These are phyloP conservation scores for Uloborus diversus DNA, from an alignment of 1,140 invertebrate genomes.

Conservation along the genomic window DNA sequence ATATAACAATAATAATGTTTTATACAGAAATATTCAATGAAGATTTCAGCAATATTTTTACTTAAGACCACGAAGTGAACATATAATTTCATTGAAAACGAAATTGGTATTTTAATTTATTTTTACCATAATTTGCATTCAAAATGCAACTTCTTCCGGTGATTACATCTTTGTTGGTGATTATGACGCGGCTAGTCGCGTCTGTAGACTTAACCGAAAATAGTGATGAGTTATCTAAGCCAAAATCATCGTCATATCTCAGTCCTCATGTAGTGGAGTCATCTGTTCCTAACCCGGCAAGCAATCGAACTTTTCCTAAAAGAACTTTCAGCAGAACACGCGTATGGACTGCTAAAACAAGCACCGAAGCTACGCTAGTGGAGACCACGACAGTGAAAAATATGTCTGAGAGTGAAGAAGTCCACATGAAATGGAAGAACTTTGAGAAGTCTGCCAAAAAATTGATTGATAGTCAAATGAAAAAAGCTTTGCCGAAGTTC, in stretches of 20 bases:
- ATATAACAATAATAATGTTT: too few species aligned
- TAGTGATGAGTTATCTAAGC: background rate
- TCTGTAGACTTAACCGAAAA: too few species aligned
- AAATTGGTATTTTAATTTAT: too few species aligned
- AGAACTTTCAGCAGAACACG: background rate
- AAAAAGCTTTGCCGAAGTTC: constrained; percentile 41
- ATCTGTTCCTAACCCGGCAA: background rate
- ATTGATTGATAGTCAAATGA: constrained; percentile 17
- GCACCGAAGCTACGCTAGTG: background rate
- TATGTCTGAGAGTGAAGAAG: constrained; percentile 17
- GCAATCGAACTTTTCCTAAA: background rate
- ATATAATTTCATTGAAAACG: too few species aligned
- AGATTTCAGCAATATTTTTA: too few species aligned
- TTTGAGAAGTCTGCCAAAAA: constrained; percentile 43
- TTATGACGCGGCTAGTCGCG: too few species aligned
- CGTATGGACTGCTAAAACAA: background rate
- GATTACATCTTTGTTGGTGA: too few species aligned
- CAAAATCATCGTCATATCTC: background rate
- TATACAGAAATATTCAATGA: too few species aligned
- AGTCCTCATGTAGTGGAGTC: constrained; percentile 26
- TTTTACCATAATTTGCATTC: too few species aligned
- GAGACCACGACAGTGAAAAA: background rate
- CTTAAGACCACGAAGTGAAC: too few species aligned
- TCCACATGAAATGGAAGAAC: constrained; percentile 10
- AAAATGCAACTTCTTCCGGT: too few species aligned